Conservation (phyloP, 2,888 invertebrate genomes). For the Stratiomys singularior region DNA sequence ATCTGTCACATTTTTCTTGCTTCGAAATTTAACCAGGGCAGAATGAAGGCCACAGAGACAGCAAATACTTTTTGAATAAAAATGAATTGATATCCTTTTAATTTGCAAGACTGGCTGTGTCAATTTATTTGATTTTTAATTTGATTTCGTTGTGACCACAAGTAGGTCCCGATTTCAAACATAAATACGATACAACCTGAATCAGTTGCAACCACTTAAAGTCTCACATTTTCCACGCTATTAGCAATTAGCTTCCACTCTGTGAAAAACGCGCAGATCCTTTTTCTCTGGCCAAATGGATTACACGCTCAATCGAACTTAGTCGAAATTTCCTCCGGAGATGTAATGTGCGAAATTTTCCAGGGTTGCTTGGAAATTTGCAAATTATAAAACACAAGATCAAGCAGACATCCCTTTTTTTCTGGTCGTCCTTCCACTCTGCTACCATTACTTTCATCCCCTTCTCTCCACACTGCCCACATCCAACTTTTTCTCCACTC, state of each 20-base stretch:
- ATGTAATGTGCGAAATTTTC: slow-evolving; percentile 13
- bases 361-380: background rate
- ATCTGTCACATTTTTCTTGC: too few species aligned
- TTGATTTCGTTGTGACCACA: too few species aligned
- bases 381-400: background rate
- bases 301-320: background rate
- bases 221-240: slow-evolving; percentile 65
- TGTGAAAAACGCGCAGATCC: too few species aligned
- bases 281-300: background rate
- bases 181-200: too few species aligned
- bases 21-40: too few species aligned
- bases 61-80: too few species aligned
- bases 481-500: background rate
- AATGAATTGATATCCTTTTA: too few species aligned
- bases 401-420: background rate
- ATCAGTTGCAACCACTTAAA: background rate
- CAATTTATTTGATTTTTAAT: too few species aligned
- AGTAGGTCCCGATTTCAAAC: too few species aligned
- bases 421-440: slow-evolving; percentile 64
- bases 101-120: too few species aligned
- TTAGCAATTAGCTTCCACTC: slow-evolving; percentile 76
- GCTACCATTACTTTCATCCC: slow-evolving; percentile 91
- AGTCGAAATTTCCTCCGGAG: background rate
- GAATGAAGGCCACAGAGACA: too few species aligned
- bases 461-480: slow-evolving; percentile 68